Evolutionary conservation across 53 echinoderm and acorn worm genomes (phyloP), one percentile per base, ranked within the genome.

Genomic region (Arbacia lixula): DNA sequence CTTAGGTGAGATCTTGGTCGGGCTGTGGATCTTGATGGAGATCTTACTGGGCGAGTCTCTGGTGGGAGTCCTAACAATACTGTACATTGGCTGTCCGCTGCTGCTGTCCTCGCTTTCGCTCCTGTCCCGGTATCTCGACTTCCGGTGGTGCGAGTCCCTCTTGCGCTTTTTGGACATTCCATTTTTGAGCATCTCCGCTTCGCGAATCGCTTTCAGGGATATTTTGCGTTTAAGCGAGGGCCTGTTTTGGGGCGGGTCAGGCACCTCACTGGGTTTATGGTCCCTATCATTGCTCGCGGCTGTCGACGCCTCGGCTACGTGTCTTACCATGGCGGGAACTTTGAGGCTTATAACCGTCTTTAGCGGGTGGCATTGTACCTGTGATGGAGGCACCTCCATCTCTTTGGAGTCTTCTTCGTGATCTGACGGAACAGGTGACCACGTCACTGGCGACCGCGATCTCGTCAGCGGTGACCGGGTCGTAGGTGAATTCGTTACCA

Each of bases 1-100:
- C 49, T 83, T 63, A 22, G 91, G 91, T 3, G 91, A 87, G 31
- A 91, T 71, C 52, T 87, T 78, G 36, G 40, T 37, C 3, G 79
- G 79, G 22, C 79, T 78, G 79, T 60, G 79, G 28, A 78, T 85
- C 69, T 69, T 85, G 20, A 78, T 78, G 17, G 79, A 78, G n/a
- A 78, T 78, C 60, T 78, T 78, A 78, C 79, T 78, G 12, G 79
- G 79, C 3, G 79, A 78, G 11, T 78, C 79, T 6, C 58, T 38
- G 16, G 79, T 78, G n/a, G 79, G 79, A 78, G 79, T 78, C 85
- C 85, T 33, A 16, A 85, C 42, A 29, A 85, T 68, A 53, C 69
- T 67, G 41, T 68, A 85, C 69, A 53, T 39, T 11, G 68, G 56
- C 22, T 71, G 68, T 26, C 60, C 79, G 4, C 60, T 78, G 16